Conservation (phyloP, 1,140 invertebrate species). For the Trichogramma pretiosum region DNA sequence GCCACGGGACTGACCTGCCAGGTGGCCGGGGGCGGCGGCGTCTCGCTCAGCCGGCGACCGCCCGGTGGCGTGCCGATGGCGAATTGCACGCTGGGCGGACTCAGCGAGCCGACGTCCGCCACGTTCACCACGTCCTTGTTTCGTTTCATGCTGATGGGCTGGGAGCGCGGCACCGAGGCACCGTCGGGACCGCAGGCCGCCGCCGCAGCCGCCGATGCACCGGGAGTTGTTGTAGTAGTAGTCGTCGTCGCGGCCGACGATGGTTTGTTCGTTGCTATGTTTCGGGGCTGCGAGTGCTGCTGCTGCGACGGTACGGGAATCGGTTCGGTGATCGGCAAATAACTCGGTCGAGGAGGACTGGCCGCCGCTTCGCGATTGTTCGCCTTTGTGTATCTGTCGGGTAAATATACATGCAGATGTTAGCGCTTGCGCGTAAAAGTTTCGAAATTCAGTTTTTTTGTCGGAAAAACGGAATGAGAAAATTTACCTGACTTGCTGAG, state of each 20-base stretch:
- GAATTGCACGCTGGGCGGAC: slow-evolving; percentile 83
- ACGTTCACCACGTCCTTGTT: slow-evolving; percentile 52
- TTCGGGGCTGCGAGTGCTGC: neutral
- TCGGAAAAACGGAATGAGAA: neutral
- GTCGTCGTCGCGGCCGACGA: slow-evolving; percentile 29
- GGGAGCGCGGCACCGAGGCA: slow-evolving; percentile 69
- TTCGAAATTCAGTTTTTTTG: too few relatives aligned
- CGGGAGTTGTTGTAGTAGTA: slow-evolving; percentile 21
- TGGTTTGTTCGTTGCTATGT: neutral
- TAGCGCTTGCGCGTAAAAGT: neutral
- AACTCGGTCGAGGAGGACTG: slow-evolving; percentile 61
- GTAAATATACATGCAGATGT: neutral
- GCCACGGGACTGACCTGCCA: slow-evolving; percentile 69
- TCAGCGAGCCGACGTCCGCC: slow-evolving; percentile 76
- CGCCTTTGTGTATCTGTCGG: slow-evolving; percentile 25
- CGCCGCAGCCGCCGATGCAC: too few relatives aligned
- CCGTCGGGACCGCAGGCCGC: slow-evolving; percentile 33
- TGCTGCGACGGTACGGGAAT: slow-evolving; percentile 67
- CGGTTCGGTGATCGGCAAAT: slow-evolving; percentile 60
- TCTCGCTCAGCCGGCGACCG: slow-evolving; percentile 50
- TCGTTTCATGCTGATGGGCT: slow-evolving; percentile 72
- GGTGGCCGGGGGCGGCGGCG: slow-evolving; percentile 66
- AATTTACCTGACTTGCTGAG: slow-evolving; percentile 33
- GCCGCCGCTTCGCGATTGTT: slow-evolving; percentile 37
- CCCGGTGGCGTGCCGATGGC: slow-evolving; percentile 81